A percentile compares a stretch with the other conserved stretches of the same genome.
phyloP scores from a whole-genome alignment of 2,888 invertebrate genomes.

The Electrophaes corylata region DNA sequence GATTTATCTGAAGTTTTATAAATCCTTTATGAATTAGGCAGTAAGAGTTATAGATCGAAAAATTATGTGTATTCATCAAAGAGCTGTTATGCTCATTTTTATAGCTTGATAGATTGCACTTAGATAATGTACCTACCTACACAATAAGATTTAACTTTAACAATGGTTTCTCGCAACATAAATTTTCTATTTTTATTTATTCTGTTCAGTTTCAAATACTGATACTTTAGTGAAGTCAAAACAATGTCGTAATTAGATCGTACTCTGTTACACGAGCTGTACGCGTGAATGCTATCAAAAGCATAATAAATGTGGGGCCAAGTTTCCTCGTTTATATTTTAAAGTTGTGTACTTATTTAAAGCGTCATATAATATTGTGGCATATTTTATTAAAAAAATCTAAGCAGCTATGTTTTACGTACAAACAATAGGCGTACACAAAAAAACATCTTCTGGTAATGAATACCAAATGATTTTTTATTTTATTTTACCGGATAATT shows the following conservation, averaged over 20 bases:
- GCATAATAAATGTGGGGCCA: neutral
- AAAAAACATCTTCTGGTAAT: constrained; percentile 45
- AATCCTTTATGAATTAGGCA: too few relatives aligned
- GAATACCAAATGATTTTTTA: too few relatives aligned
- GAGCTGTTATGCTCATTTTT: neutral
- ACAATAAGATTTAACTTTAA: too few relatives aligned
- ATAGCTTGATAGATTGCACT: neutral
- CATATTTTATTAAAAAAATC: too few relatives aligned
- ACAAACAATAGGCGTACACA: too few relatives aligned
- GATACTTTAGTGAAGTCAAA: neutral
- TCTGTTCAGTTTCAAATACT: neutral
- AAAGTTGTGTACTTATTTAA: neutral
- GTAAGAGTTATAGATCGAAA: too few relatives aligned
- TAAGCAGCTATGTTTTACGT: too few relatives aligned
- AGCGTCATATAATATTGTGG: neutral
- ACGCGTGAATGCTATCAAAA: constrained; percentile 10
- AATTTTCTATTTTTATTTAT: constrained; percentile 5
- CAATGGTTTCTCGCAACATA: constrained; percentile 11
- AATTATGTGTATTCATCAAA: too few relatives aligned
- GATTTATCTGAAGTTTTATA: too few relatives aligned
- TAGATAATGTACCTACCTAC: neutral
- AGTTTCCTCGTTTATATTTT: constrained; percentile 14
- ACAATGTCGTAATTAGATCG: constrained; percentile 7
- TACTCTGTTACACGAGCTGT: constrained; percentile 12
- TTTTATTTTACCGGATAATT: too few relatives aligned